Evolutionary conservation across 2,888 invertebrate genomes (phyloP).

Genomic region (Pedicia rivosa): DNA sequence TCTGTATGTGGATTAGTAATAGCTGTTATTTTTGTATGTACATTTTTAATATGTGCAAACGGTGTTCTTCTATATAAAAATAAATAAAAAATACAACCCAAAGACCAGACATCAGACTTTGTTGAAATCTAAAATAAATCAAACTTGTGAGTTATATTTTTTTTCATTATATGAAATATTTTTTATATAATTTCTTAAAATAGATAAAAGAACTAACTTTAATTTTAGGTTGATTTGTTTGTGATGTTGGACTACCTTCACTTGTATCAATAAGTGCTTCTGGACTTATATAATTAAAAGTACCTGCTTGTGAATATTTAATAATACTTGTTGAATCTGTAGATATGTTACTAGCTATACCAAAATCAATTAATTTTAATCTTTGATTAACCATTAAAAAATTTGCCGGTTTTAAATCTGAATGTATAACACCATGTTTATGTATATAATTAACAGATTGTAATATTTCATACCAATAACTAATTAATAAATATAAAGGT

Average conservation of each 20-base stretch:
- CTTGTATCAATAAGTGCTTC: slow-evolving; percentile 65
- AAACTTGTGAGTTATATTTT: slow-evolving; percentile 4
- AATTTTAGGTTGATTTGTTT: slow-evolving; percentile 31
- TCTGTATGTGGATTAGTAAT: slow-evolving; percentile 56
- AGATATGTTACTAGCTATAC: slow-evolving; percentile 79
- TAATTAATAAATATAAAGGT: slow-evolving; percentile 60
- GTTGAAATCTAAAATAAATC: slow-evolving; percentile 52
- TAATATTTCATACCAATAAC: slow-evolving; percentile 91
- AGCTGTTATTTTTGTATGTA: slow-evolving; percentile 57
- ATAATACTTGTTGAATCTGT: slow-evolving; percentile 79
- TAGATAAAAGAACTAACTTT: no score
- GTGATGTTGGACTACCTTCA: slow-evolving; percentile 27
- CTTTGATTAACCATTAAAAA: slow-evolving; percentile 75
- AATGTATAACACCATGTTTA: slow-evolving; percentile 81
- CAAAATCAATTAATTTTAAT: slow-evolving; percentile 93
- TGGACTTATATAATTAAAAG: slow-evolving; percentile 92
- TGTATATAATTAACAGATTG: slow-evolving; percentile 84
- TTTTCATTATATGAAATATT: no score
- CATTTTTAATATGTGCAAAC: slow-evolving; percentile 63
- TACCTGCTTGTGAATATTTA: slow-evolving; percentile 69
- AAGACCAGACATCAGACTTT: slow-evolving; percentile 93
- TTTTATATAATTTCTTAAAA: no score
- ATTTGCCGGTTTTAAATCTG: slow-evolving; percentile 93
- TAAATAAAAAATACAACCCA: slow-evolving; percentile 92
- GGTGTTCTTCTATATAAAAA: slow-evolving; percentile 83